Evolutionary conservation across 2,888 invertebrate genomes (phyloP).

Genomic region (Drosophila niveifrons): DNA sequence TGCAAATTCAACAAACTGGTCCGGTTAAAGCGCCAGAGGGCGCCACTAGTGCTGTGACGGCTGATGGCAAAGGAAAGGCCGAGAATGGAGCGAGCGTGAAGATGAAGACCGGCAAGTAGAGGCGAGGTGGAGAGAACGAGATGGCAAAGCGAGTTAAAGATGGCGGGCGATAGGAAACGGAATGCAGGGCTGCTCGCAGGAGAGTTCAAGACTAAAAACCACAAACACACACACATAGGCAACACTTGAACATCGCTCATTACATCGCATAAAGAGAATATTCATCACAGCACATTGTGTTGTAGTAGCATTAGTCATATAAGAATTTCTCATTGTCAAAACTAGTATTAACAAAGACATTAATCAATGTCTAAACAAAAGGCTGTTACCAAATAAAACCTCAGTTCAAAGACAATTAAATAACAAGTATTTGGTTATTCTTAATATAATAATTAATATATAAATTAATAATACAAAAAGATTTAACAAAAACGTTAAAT

Average conservation of each 20-base stretch:
- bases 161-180: slow-evolving; percentile 21
- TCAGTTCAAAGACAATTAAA: background rate
- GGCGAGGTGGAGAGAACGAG: slow-evolving; percentile 9
- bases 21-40: slow-evolving; percentile 86
- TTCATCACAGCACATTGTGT: slow-evolving; percentile 14
- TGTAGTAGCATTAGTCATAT: slow-evolving; percentile 22
- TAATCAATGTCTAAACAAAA: background rate
- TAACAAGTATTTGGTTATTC: too few species aligned
- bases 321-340: background rate
- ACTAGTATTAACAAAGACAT: slow-evolving; percentile 1
- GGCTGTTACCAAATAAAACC: background rate
- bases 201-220: slow-evolving; percentile 50
- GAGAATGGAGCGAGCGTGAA: slow-evolving; percentile 51
- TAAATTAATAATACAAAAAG: too few species aligned
- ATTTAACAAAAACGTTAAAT: background rate
- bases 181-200: slow-evolving; percentile 34
- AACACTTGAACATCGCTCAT: slow-evolving; percentile 31
- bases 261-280: slow-evolving; percentile 16
- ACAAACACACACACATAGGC: slow-evolving; percentile 7
- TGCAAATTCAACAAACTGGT: slow-evolving; percentile 88
- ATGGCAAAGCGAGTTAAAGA: slow-evolving; percentile 4
- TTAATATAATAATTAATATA: too few species aligned
- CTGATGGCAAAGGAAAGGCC: slow-evolving; percentile 50
- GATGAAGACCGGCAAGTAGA: slow-evolving; percentile 58
- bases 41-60: slow-evolving; percentile 70